Evolutionary conservation across 2,888 invertebrate genomes (phyloP), one percentile per base, ranked within the genome.

Genomic region (Zonitis immaculata): DNA sequence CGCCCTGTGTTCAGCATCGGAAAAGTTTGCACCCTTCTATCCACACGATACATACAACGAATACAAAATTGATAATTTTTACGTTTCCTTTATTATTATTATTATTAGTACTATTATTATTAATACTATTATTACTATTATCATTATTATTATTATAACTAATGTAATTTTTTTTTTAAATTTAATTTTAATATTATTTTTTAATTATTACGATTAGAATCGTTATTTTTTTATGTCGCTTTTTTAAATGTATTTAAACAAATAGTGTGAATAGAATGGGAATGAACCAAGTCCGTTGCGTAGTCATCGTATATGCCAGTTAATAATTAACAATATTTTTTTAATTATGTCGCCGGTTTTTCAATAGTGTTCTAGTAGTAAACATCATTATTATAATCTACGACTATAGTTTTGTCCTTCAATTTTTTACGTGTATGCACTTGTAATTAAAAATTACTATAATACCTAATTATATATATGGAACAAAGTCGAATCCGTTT

Each of bases 291-390:
- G 11, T 61, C 64, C 64, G 66, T 61, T 62, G 68, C 68, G 67
- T 73, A 74, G 74, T 74, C 74, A 71, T 72, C 69, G 61, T 66
- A 61, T 69, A 73, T 72, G 74, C 74, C 74, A 74, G 74, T 74
- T 72, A 64, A 49, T 39, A 20, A 39, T 39, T 39, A 39, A 39
- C 39, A 63, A 55, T 65, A 60, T 65, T 60, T 61, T 60, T 60
- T 67, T 67, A 63, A 35, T 35, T 39, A 62, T 66, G 66, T 68
- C 67, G 67, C 68, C 64, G 65, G 63, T 66, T 67, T 65, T 65
- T 66, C 63, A 22, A 22, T 74, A 73, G 73, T 73, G 69, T 73
- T 73, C 72, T 69, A 71, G 65, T 66, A 22, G 22, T 65, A 62
- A 68, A 4, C 18, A 39, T 20, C 39, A 35, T 35, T 8, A 68